Base-by-base conservation (phyloP, 2,888 invertebrate species). In the Ferrisia virgata region DNA sequence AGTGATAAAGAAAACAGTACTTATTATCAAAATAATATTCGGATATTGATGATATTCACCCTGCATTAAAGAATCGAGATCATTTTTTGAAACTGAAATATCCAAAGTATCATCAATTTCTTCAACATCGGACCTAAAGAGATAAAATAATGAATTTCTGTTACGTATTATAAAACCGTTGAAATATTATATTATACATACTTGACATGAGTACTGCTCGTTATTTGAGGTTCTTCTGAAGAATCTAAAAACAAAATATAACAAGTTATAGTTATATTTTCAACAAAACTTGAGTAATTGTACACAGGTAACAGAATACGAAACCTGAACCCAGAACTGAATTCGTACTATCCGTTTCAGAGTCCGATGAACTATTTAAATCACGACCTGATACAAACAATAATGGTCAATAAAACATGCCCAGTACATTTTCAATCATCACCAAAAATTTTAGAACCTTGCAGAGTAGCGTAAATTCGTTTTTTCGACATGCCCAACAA, bases 401-500 rank as follows among this genome's bases (percentile, higher is more conserved):
- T 18, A 79, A 79, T 0, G 22, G 22, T 40, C 25, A 36, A 13
- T 79, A 22, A 15, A 58, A 82, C 8, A 64, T 18, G 18, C 9
- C 33, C 25, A 82, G 72, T 43, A 28, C 18, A 33, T 80, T 82
- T 25, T 39, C 8, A n/a, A 78, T 18, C 6, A 18, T 78, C 33
- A n/a, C 9, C 22, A 9, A 69, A 36, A 79, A 0, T 6, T 53
- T 36, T 18, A 64, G 47, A 81, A 84, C 86, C 86, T 84, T 86
- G 85, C n/a, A 86, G 72, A 85, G 84, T 85, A 47, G 85, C 85
- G 9, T 86, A 81, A 58, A 86, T 84, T 64, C 86, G 85, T 76
- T 85, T 86, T 58, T 85, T 86, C n/a, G 86, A 86, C 86, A 86
- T 85, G 4, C 86, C 86, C 47, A 87, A 84, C n/a, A 87, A 85